Evolutionary conservation across 2,113 vertebrate species (phyloP).

Genomic region (Elgaria multicarinata): DNA sequence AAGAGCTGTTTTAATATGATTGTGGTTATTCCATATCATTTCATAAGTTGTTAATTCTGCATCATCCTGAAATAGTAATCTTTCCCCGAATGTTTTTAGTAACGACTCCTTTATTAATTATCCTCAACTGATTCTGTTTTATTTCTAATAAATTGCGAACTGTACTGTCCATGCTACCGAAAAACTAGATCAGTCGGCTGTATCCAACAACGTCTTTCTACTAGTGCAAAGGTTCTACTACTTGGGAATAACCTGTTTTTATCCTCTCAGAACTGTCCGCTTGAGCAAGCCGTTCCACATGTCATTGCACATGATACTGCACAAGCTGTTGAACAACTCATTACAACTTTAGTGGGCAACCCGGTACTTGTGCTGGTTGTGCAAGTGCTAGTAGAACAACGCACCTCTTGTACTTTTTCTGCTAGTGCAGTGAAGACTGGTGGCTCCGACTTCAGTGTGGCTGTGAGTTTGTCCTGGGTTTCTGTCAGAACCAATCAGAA

Average conservation of each 20-base stretch:
- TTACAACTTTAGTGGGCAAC: background rate
- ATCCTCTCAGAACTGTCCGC: background rate
- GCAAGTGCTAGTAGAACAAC: too few species aligned
- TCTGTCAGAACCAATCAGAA: too few species aligned
- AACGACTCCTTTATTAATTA: too few species aligned
- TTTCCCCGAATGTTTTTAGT: background rate
- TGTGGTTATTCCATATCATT: background rate
- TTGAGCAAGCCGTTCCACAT: background rate
- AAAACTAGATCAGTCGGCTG: background rate
- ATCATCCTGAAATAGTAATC: background rate
- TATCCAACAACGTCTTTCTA: background rate
- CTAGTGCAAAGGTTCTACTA: background rate
- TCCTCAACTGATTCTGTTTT: too few species aligned
- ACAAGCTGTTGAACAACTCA: background rate
- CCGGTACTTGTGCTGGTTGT: background rate
- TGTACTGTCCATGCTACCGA: background rate
- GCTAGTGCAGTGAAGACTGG: too few species aligned
- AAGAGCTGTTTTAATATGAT: background rate
- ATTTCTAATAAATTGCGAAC: background rate
- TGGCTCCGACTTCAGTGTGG: too few species aligned
- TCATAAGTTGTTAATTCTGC: background rate
- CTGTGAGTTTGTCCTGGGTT: too few species aligned
- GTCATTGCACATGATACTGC: background rate
- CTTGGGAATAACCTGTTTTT: background rate
- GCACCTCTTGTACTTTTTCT: too few species aligned